Conservation (phyloP, 2,797 vertebrate genomes). For the Spheniscus humboldti region DNA sequence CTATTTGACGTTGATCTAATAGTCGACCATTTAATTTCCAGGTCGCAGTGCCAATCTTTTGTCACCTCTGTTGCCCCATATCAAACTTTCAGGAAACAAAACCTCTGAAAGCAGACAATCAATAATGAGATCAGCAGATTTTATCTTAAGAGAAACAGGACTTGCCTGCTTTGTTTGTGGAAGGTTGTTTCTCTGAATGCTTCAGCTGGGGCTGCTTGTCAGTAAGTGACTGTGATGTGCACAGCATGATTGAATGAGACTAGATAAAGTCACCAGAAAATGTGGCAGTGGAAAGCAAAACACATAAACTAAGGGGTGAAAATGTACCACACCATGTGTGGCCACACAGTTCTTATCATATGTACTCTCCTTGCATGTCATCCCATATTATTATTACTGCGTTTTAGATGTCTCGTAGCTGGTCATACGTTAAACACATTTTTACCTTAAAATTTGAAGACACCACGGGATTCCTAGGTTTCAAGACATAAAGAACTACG, state of each 20-base stretch:
- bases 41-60: constrained; percentile 73
- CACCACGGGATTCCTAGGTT: neutral
- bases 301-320: constrained; percentile 54
- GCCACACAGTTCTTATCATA: constrained; percentile 31
- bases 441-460: neutral
- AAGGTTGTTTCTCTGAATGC: constrained; percentile 70
- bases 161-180: constrained; percentile 70
- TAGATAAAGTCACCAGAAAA: constrained; percentile 76
- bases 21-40: constrained; percentile 72
- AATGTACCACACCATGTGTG: constrained; percentile 61
- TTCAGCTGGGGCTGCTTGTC: constrained; percentile 70
- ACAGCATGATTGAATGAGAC: constrained; percentile 65
- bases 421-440: neutral
- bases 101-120: constrained; percentile 78
- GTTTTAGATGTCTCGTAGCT: neutral
- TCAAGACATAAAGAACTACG: neutral
- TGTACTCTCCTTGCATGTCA: neutral
- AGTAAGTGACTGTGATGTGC: constrained; percentile 72
- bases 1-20: constrained; percentile 63
- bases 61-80: constrained; percentile 74
- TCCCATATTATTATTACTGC: neutral
- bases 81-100: constrained; percentile 86
- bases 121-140: constrained; percentile 81
- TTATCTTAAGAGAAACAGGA: constrained; percentile 76
- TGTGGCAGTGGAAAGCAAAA: constrained; percentile 63